Evolutionary conservation across 2,797 vertebrate species (phyloP).

Genomic region (Etheostoma nigrum): DNA sequence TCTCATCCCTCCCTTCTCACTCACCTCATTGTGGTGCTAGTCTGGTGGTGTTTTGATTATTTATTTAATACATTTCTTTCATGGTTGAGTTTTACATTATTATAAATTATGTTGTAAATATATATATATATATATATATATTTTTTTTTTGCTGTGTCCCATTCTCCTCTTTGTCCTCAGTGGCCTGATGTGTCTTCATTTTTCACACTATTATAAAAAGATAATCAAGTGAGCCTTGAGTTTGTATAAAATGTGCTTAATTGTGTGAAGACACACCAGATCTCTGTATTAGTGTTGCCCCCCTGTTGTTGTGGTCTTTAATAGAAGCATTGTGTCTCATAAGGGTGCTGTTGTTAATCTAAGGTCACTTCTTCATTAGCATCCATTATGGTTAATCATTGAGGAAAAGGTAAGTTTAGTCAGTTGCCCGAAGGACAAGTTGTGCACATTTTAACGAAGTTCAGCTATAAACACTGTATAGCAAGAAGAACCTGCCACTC

Average conservation of each 20-base stretch:
- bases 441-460: conserved; percentile 27
- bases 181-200: conserved; percentile 22
- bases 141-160: conserved; percentile 22
- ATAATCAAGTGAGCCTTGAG: neutral
- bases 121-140: too few species aligned
- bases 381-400: conserved; percentile 60
- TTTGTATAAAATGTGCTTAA: neutral
- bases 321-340: conserved; percentile 79
- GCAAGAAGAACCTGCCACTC: conserved; percentile 7
- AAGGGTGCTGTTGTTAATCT: conserved; percentile 57
- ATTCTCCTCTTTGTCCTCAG: conserved; percentile 32
- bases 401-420: conserved; percentile 49
- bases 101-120: conserved; percentile 41
- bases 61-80: neutral
- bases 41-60: conserved; percentile 49
- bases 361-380: conserved; percentile 52
- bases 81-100: conserved; percentile 38
- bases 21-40: conserved; percentile 74
- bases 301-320: conserved; percentile 49
- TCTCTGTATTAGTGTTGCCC: conserved; percentile 39
- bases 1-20: conserved; percentile 43
- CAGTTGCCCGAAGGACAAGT: conserved; percentile 20
- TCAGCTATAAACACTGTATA: conserved; percentile 13
- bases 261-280: conserved; percentile 51
- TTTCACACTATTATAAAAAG: neutral